Percentiles rank a stretch among this genome's conserved stretches.
These are phyloP conservation scores for Leistus spinibarbis DNA, from an alignment of 2,888 invertebrate genomes.

Conservation along the genomic window DNA sequence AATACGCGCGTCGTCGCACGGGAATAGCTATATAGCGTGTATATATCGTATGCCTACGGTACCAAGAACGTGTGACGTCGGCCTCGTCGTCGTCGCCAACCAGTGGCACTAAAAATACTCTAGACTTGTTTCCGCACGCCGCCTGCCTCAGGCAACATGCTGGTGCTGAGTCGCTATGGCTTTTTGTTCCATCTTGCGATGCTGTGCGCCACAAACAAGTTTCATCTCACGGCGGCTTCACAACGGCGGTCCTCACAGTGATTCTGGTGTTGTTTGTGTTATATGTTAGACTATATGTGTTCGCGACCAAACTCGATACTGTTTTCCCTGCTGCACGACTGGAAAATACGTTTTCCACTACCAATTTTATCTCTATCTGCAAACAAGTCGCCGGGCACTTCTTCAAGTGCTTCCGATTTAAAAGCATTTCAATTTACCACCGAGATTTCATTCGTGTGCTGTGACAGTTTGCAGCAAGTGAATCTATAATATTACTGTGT, in stretches of 20 bases:
- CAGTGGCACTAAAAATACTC: constrained; percentile 41
- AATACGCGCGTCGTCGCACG: background rate
- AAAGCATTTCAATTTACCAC: constrained; percentile 3
- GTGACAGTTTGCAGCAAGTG: constrained; percentile 9
- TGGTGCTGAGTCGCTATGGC: constrained; percentile 34
- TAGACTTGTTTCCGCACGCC: constrained; percentile 41
- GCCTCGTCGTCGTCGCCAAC: constrained; percentile 17
- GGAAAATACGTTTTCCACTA: constrained; percentile 4
- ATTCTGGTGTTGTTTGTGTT: constrained; percentile 14
- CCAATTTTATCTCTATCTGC: constrained; percentile 13
- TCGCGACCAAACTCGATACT: background rate
- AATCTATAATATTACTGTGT: background rate
- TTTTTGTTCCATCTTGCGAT: constrained; percentile 45
- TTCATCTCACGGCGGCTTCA: constrained; percentile 41
- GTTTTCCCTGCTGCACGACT: constrained; percentile 3
- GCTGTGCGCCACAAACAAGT: constrained; percentile 43
- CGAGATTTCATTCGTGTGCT: background rate
- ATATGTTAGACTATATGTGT: background rate
- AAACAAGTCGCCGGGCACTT: constrained; percentile 10
- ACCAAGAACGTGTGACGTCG: constrained; percentile 23
- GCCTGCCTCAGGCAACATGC: constrained; percentile 42
- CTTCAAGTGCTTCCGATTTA: constrained; percentile 8
- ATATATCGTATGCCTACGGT: background rate
- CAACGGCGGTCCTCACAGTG: constrained; percentile 9
- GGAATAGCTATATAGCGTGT: background rate